phyloP scores from a whole-genome alignment of 2,797 vertebrate genomes.

The Natrix natrix region DNA sequence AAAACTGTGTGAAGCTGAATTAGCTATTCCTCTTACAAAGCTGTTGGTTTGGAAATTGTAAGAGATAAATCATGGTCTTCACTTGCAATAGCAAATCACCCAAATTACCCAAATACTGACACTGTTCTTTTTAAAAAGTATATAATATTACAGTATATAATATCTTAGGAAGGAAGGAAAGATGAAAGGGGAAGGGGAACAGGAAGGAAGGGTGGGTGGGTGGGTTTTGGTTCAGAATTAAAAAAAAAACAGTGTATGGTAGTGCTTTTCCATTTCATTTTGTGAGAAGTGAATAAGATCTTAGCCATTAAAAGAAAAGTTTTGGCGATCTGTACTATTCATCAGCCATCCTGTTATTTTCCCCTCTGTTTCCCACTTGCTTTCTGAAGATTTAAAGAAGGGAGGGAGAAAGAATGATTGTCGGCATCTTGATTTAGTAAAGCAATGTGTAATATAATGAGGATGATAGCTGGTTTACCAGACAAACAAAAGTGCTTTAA shows the following conservation, averaged over 20 bases:
- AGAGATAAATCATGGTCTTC: not conserved
- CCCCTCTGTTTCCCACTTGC: not conserved
- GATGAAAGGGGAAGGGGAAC: not conserved
- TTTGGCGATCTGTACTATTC: not conserved
- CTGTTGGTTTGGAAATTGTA: not conserved
- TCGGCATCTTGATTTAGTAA: constrained; percentile 33
- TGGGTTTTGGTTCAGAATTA: not conserved
- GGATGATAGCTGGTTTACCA: constrained; percentile 37
- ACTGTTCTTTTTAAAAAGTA: not conserved
- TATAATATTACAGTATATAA: not conserved
- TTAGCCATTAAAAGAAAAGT: not conserved
- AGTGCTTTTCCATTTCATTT: not conserved
- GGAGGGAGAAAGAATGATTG: not conserved
- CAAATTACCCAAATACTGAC: not conserved
- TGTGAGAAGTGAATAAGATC: not conserved
- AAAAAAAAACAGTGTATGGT: not conserved
- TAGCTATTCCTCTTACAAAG: not conserved
- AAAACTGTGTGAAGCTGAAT: constrained; percentile 2
- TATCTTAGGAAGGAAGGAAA: not conserved
- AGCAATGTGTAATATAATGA: constrained; percentile 31
- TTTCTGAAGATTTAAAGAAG: constrained; percentile 26
- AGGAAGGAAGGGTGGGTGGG: not conserved
- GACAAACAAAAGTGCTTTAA: constrained; percentile 45
- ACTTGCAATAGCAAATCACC: not conserved
- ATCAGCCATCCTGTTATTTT: constrained; percentile 3